Base-by-base conservation (phyloP, 2,113 vertebrate species). In the Scopus umbretta region DNA sequence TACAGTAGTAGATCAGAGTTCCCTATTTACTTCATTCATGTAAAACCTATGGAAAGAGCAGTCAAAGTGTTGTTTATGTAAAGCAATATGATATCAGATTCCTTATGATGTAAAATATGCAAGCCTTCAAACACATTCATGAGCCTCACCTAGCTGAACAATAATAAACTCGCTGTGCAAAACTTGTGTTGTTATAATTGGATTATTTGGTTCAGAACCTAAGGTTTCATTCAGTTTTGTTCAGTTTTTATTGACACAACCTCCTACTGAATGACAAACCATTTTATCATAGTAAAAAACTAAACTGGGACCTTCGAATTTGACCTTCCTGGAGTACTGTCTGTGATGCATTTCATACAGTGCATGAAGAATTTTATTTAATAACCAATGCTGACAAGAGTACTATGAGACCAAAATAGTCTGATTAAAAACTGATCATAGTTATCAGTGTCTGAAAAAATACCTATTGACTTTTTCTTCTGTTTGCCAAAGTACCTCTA, bases 381-480 rank as follows among this genome's bases (percentile, higher is more conserved):
- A 76, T 96, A 93, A 95, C 97, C 83, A 85, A 38, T 82, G 80
- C 43, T 95, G 86, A 74, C 38, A 83, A 90, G 58, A 90, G 43
- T 86, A 66, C 18, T 71, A 38, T 34, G 42, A 59, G 11, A 56
- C 56, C 34, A 84, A 75, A 92, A 87, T 18, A 94, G 7, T 75
- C 43, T 80, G 47, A 93, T 78, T 63, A 96, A 92, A 93, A 87
- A 7, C 61, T 90, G 81, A 86, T 74, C 65, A 56, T 90, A 95
- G 88, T 96, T 97, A 94, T 87, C 90, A 92, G 87, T 95, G 94
- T 87, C 72, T 74, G 76, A 86, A 94, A 96, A 96, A 96, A 65
- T 75, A 74, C n/a, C 61, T 96, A 93, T 94, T 92, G 93, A 74
- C 68, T 84, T 97, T 94, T 63, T 63, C 94, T 83, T 53, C 88